These are phyloP conservation scores for Opisthograptis luteolata DNA, from an alignment of 2,888 invertebrate species.

Conservation along the genomic window DNA sequence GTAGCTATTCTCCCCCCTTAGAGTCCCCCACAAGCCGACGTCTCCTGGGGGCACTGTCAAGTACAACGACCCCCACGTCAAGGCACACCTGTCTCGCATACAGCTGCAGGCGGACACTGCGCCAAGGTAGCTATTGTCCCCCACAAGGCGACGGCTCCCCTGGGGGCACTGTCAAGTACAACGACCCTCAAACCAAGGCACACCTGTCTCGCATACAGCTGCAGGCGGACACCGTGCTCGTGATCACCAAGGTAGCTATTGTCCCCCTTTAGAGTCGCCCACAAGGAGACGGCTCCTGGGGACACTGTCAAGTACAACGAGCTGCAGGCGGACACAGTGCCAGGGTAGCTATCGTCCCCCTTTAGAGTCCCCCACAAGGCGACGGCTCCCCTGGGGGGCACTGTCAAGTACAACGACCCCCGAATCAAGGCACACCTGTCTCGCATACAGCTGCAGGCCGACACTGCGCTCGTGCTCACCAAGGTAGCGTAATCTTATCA, in stretches of 20 bases:
- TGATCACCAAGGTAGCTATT: constrained; percentile 90
- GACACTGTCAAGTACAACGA: constrained; percentile 92
- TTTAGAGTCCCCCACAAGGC: constrained; percentile 88
- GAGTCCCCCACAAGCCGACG: constrained; percentile 87
- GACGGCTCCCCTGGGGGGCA: constrained; percentile 80
- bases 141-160: constrained; percentile 85
- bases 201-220: too few relatives aligned
- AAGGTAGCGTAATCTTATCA: too few relatives aligned
- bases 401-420: constrained; percentile 95
- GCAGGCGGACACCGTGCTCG: constrained; percentile 97
- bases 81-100: too few relatives aligned
- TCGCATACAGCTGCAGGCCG: constrained; percentile 96
- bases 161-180: too few relatives aligned
- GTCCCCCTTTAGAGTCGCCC: constrained; percentile 86
- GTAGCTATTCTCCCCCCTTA: constrained; percentile 63
- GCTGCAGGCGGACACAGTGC: too few relatives aligned
- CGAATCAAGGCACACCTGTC: constrained; percentile 98
- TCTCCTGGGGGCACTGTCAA: constrained; percentile 82
- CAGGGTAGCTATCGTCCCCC: too few relatives aligned
- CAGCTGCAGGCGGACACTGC: too few relatives aligned
- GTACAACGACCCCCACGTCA: too few relatives aligned
- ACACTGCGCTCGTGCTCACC: constrained; percentile 95
- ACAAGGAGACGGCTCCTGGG: constrained; percentile 85
- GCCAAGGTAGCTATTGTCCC: too few relatives aligned
- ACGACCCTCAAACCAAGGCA: too few relatives aligned